Evolutionary conservation across 1,140 invertebrate genomes (phyloP).

Genomic region (Pachyrhynchus sulphureomaculatus): DNA sequence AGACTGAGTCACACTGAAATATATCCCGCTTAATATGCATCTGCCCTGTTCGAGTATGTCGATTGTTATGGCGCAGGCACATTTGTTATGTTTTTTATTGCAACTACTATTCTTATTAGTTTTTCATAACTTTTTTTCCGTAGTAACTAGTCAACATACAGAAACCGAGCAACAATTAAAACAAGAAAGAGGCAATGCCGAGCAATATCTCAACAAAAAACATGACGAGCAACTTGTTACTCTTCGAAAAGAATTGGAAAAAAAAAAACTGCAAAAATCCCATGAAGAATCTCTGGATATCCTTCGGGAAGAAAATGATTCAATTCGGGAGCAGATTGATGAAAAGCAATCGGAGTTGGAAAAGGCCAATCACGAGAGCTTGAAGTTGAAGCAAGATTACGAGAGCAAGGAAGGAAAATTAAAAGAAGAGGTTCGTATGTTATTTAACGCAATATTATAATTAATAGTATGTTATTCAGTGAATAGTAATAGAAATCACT

Average conservation of each 20-base stretch:
- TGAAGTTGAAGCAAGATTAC: constrained; percentile 51
- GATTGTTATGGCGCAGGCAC: no score
- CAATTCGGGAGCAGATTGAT: constrained; percentile 49
- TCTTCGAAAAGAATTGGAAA: constrained; percentile 43
- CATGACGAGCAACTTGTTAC: constrained; percentile 43
- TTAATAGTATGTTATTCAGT: background rate
- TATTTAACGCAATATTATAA: background rate
- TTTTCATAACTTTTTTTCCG: constrained; percentile 12
- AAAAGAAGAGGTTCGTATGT: constrained; percentile 30
- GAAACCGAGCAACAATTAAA: constrained; percentile 36
- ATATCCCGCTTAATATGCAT: no score
- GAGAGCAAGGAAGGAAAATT: constrained; percentile 45
- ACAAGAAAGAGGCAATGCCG: constrained; percentile 34
- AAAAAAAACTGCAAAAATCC: constrained; percentile 44
- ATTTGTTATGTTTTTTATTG: no score
- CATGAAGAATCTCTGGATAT: constrained; percentile 47
- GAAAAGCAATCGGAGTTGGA: constrained; percentile 46
- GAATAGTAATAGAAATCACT: background rate
- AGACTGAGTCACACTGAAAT: no score
- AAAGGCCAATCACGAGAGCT: constrained; percentile 44
- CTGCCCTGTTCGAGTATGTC: no score
- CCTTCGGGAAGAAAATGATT: constrained; percentile 48
- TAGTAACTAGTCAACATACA: constrained; percentile 45
- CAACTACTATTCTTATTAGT: no score
- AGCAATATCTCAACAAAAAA: constrained; percentile 35